Conservation (phyloP, 2,888 invertebrate genomes). For the Aspidiotus rigidus region DNA sequence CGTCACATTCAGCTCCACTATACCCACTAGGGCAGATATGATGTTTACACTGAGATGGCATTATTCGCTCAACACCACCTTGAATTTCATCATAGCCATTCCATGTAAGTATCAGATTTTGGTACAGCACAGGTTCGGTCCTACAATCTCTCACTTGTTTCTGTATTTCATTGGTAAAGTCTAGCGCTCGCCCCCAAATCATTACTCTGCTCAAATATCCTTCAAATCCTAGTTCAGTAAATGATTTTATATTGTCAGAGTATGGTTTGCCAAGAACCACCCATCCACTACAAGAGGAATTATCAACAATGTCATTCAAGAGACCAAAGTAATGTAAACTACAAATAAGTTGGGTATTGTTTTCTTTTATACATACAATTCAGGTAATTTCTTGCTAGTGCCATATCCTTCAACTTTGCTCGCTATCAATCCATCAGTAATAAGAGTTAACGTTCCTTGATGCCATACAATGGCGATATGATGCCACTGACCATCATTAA, state of each 20-base stretch:
- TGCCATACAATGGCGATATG: slow-evolving; percentile 93
- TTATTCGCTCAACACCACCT: slow-evolving; percentile 82
- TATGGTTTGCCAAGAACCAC: slow-evolving; percentile 83
- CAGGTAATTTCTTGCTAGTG: slow-evolving; percentile 66
- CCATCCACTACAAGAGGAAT: slow-evolving; percentile 63
- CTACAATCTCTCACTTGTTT: slow-evolving; percentile 84
- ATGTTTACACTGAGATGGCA: slow-evolving; percentile 86
- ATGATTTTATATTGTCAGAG: slow-evolving; percentile 63
- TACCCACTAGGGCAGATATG: slow-evolving; percentile 80
- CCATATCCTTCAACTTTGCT: slow-evolving; percentile 86
- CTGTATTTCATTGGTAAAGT: slow-evolving; percentile 84
- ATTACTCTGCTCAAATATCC: slow-evolving; percentile 90
- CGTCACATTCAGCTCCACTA: slow-evolving; percentile 73
- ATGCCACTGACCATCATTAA: slow-evolving; percentile 95
- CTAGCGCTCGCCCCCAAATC: slow-evolving; percentile 84
- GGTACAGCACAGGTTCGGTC: slow-evolving; percentile 81
- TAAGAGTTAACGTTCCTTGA: slow-evolving; percentile 77
- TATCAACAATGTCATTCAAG: not conserved
- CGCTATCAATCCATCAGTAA: slow-evolving; percentile 91
- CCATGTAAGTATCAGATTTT: slow-evolving; percentile 80
- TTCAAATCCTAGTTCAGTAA: slow-evolving; percentile 86
- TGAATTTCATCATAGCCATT: slow-evolving; percentile 81
- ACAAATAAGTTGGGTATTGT: not conserved
- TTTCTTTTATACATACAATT: slow-evolving; percentile 55
- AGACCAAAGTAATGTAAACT: not conserved